These are phyloP conservation scores for Crocidura indochinensis DNA, from an alignment of 2,797 vertebrate genomes.

Conservation along the genomic window DNA sequence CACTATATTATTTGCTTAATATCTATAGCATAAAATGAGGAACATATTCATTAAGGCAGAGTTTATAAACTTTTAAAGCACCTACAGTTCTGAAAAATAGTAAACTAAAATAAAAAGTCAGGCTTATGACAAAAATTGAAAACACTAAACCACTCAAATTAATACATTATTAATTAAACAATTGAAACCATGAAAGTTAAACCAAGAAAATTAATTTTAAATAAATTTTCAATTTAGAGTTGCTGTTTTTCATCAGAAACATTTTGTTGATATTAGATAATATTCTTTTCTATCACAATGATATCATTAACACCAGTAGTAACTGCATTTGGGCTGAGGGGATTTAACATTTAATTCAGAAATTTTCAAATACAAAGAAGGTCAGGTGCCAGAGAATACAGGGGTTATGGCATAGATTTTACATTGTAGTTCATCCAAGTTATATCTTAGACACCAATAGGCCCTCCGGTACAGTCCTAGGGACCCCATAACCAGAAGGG, in stretches of 20 bases:
- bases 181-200: not conserved
- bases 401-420: not conserved
- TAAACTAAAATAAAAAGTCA: not conserved
- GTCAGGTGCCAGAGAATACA: not conserved
- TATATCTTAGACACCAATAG: no score
- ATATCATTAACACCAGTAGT: slow-evolving; percentile 27
- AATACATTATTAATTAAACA: slow-evolving; percentile 47
- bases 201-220: no score
- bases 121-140: not conserved
- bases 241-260: slow-evolving; percentile 31
- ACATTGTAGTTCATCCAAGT: not conserved
- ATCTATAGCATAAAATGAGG: not conserved
- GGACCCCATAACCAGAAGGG: no score
- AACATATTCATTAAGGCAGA: not conserved
- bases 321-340: not conserved
- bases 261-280: not conserved
- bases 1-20: slow-evolving; percentile 30
- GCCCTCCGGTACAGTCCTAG: no score
- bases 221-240: slow-evolving; percentile 57
- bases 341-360: slow-evolving; percentile 51
- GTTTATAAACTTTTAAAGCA: not conserved
- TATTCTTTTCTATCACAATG: not conserved
- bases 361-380: slow-evolving; percentile 28
- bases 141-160: slow-evolving; percentile 40
- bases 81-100: not conserved